Conservation (phyloP, 2,113 vertebrate species). For the Malurus alboscapulatus region DNA sequence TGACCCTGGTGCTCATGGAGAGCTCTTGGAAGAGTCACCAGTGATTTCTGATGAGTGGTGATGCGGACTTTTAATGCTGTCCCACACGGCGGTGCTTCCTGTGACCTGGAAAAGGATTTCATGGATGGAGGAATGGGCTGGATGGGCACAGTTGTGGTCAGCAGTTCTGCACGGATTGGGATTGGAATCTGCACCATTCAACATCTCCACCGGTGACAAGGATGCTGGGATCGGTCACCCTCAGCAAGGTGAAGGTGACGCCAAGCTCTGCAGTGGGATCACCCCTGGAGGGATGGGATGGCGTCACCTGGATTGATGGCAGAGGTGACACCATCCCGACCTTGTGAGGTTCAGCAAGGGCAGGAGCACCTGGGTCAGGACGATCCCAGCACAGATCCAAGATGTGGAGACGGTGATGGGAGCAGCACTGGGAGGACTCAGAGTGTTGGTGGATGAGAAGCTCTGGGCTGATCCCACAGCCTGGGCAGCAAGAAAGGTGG, state of each 20-base stretch:
- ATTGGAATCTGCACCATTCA: rapidly evolving
- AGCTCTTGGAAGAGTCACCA: background rate
- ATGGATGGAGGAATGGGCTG: background rate
- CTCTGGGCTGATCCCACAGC: background rate
- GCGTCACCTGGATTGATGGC: background rate
- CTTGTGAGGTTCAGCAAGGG: rapidly evolving
- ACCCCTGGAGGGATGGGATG: background rate
- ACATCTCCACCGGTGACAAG: rapidly evolving
- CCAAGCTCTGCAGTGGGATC: background rate
- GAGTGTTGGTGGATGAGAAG: background rate
- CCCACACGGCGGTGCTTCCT: rapidly evolving
- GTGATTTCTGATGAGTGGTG: too few relatives aligned
- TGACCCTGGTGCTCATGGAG: background rate
- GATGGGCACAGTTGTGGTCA: background rate
- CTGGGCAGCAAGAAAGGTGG: background rate
- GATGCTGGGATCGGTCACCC: too few relatives aligned
- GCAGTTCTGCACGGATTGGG: rapidly evolving
- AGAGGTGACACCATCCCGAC: rapidly evolving
- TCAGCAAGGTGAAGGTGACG: rapidly evolving
- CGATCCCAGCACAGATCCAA: background rate
- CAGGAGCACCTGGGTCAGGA: rapidly evolving
- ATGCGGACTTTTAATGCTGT: rapidly evolving
- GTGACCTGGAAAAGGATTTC: rapidly evolving
- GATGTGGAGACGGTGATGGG: rapidly evolving
- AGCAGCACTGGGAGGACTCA: background rate